phyloP scores from a whole-genome alignment of 2,888 invertebrate species.

The Iphiclides podalirius region DNA sequence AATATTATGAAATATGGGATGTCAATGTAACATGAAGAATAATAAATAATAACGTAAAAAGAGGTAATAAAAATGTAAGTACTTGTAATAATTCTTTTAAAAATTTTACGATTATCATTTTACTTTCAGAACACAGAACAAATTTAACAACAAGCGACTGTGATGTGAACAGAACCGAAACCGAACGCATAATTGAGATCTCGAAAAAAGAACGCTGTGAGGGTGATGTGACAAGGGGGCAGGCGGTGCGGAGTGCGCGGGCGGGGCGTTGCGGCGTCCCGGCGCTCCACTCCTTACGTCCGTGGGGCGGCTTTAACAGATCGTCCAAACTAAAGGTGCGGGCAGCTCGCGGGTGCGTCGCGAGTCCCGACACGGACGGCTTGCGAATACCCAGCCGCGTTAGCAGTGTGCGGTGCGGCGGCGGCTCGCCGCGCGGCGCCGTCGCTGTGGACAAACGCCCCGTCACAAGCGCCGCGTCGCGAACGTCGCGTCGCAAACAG shows the following conservation, averaged over 20 bases:
- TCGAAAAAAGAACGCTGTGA: no score
- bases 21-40: no score
- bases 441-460: constrained; percentile 81
- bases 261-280: constrained; percentile 24
- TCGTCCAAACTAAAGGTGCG: constrained; percentile 94
- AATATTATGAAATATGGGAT: no score
- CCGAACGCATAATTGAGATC: no score
- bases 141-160: no score
- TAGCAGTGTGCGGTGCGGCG: constrained; percentile 84
- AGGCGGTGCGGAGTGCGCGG: constrained; percentile 55
- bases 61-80: no score
- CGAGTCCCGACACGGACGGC: constrained; percentile 91
- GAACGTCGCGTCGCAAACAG: background rate
- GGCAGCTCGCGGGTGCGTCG: constrained; percentile 85
- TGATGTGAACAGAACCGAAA: no score
- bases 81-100: no score
- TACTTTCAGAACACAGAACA: no score
- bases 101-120: no score
- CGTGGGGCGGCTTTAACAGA: constrained; percentile 90
- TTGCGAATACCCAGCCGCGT: constrained; percentile 93
- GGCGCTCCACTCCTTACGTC: constrained; percentile 85
- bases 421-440: constrained; percentile 42
- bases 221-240: no score
- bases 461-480: constrained; percentile 32
- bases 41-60: no score